Evolutionary conservation across 2,797 vertebrate genomes (phyloP).

Genomic region (Acomys russatus): DNA sequence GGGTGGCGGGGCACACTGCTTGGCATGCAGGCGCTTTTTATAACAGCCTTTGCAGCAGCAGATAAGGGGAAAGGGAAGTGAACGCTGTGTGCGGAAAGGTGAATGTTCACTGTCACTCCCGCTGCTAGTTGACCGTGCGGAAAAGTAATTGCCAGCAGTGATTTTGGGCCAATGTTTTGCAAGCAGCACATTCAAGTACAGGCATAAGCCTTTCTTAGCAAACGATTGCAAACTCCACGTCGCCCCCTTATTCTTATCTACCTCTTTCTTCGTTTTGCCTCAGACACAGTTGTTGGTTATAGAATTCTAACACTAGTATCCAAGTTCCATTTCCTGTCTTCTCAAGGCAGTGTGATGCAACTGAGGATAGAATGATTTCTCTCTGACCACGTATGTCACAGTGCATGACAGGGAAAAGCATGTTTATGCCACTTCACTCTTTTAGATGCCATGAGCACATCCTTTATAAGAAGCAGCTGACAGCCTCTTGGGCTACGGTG

Average conservation of each 20-base stretch:
- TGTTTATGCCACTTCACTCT: neutral
- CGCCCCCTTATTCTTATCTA: constrained; percentile 63
- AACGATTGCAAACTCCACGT: constrained; percentile 66
- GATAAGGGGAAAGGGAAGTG: constrained; percentile 44
- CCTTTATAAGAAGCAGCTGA: constrained; percentile 45
- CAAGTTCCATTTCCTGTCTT: constrained; percentile 52
- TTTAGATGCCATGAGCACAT: neutral
- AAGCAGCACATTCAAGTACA: constrained; percentile 19
- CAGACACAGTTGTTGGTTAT: constrained; percentile 55
- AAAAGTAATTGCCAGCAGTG: constrained; percentile 69
- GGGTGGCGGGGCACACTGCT: neutral
- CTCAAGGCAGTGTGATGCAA: constrained; percentile 66
- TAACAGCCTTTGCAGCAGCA: constrained; percentile 21
- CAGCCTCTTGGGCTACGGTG: neutral
- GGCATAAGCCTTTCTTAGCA: constrained; percentile 63
- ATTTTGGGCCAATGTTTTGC: constrained; percentile 42
- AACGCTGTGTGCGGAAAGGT: neutral
- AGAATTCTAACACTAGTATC: constrained; percentile 74
- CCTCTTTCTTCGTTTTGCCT: constrained; percentile 68
- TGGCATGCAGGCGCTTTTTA: neutral
- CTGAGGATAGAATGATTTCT: constrained; percentile 56
- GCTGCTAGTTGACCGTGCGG: constrained; percentile 64
- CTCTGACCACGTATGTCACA: constrained; percentile 34
- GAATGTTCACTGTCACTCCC: constrained; percentile 3
- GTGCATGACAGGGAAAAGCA: neutral